Evolutionary conservation across 2,888 invertebrate genomes (phyloP).

Genomic region (Rhorus exstirpatorius): DNA sequence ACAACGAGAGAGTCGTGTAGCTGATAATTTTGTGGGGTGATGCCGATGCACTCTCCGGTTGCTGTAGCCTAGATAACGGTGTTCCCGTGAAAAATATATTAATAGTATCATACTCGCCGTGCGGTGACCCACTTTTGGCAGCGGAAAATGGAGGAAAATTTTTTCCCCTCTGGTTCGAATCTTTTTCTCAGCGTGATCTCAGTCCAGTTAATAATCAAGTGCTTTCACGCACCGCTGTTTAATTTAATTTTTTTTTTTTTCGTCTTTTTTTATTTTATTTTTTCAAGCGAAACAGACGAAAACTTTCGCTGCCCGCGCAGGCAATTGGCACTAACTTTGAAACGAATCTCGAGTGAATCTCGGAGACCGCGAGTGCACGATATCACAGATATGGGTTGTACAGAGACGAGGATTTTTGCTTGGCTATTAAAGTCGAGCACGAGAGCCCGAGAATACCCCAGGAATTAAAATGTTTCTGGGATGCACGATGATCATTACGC

Average conservation of each 20-base stretch:
- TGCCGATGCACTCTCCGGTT: slow-evolving; percentile 33
- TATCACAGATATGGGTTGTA: slow-evolving; percentile 37
- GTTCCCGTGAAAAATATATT: slow-evolving; percentile 40
- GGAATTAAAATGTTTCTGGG: slow-evolving; percentile 69
- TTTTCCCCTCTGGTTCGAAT: neutral
- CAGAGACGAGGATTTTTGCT: slow-evolving; percentile 46
- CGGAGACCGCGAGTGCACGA: slow-evolving; percentile 32
- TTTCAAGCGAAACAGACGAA: neutral
- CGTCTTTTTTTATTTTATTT: too few relatives aligned
- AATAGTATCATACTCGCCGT: too few relatives aligned
- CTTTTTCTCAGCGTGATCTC: neutral
- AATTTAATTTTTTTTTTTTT: too few relatives aligned
- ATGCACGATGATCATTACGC: slow-evolving; percentile 68
- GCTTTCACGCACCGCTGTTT: neutral
- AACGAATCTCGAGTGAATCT: slow-evolving; percentile 62
- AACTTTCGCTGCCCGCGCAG: slow-evolving; percentile 23
- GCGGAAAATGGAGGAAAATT: slow-evolving; percentile 25
- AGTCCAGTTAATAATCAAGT: neutral
- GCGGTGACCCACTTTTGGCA: slow-evolving; percentile 45
- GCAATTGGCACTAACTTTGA: slow-evolving; percentile 46
- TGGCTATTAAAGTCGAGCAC: slow-evolving; percentile 54
- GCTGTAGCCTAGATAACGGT: slow-evolving; percentile 51
- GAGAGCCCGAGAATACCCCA: slow-evolving; percentile 55
- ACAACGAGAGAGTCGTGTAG: slow-evolving; percentile 28
- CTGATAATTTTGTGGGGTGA: slow-evolving; percentile 29